These are phyloP conservation scores for Anhinga rufa DNA, from an alignment of 2,113 vertebrate genomes.

Conservation along the genomic window DNA sequence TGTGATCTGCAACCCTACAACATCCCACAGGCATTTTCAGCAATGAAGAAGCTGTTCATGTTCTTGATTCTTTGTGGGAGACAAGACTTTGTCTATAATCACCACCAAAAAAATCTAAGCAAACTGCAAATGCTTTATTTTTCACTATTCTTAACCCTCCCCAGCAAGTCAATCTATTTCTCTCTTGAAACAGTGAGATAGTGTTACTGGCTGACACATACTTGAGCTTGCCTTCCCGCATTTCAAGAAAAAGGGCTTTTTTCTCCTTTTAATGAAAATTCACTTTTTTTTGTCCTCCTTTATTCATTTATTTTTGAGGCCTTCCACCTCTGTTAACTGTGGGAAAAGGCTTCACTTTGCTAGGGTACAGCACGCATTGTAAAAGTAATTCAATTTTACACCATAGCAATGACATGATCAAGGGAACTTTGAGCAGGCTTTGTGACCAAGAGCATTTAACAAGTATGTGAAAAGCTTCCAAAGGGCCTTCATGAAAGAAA, in stretches of 20 bases:
- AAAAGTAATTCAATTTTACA: conserved; percentile 74
- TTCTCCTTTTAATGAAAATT: not conserved
- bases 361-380: conserved; percentile 49
- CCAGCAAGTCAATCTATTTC: not conserved
- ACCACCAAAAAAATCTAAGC: not conserved
- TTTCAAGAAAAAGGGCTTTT: not conserved
- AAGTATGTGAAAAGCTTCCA: conserved; percentile 67
- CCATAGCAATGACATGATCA: conserved; percentile 72
- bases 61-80: not conserved
- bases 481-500: conserved; percentile 43
- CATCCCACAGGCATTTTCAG: not conserved
- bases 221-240: not conserved
- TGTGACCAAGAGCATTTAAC: conserved; percentile 67
- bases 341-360: conserved; percentile 55
- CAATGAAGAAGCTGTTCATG: not conserved
- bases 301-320: conserved; percentile 25
- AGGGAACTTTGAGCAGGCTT: conserved; percentile 61
- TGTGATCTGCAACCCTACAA: not conserved
- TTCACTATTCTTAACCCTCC: not conserved
- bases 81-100: not conserved
- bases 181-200: not conserved
- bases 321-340: conserved; percentile 45
- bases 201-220: not conserved
- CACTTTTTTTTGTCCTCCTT: not conserved
- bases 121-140: not conserved